Base-by-base conservation (phyloP, 2,888 invertebrate genomes). In the Caenorhabditis doughertyi region DNA sequence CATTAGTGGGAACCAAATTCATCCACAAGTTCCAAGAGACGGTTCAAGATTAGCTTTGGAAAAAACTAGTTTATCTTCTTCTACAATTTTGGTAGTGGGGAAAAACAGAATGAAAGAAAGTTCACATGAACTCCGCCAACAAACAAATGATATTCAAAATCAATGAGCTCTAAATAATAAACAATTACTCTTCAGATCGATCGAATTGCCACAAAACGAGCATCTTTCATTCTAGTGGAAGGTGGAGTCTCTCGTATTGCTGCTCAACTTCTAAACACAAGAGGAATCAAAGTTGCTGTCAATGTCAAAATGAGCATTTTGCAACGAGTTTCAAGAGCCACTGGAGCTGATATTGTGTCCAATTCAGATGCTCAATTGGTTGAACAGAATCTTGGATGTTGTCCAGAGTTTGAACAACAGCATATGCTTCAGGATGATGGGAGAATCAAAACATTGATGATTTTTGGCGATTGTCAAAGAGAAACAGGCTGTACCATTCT, bases 211-310 rank as follows among this genome's bases (percentile, higher is more conserved):
- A 83, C 95, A 18, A 94, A 97, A 77, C 94, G 95, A 42, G 97
- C 98, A 0, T 95, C 95, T 90, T 94, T 98, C 32, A 95, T 99
- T 32, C 93, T 99, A 44, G 97, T 97, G 0, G 96, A 96, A 91
- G 95, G 96, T 86, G 95, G 95, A 64, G 97, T 96, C 9, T 88
- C 95, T 94, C 91, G 94, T 87, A 93, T 95, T 49, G 98, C 98
- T 13, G 96, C 97, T 93, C 96, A 97, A 90, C 94, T 95, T 91
- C 93, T 98, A 68, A 94, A 95, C 81, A 94, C 67, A 18, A 74
- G 71, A 39, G 84, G 84, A 5, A 84, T 88, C 27, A 79, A 83
- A 29, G 79, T 85, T 0, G 85, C 85, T 4, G 76, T 88, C 23
- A 84, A 87, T 27, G 79, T 82, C n/a, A 84, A 82, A 55, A 74